These are phyloP conservation scores for Dendrolimus punctatus DNA, from an alignment of 1,140 invertebrate genomes.

Conservation along the genomic window DNA sequence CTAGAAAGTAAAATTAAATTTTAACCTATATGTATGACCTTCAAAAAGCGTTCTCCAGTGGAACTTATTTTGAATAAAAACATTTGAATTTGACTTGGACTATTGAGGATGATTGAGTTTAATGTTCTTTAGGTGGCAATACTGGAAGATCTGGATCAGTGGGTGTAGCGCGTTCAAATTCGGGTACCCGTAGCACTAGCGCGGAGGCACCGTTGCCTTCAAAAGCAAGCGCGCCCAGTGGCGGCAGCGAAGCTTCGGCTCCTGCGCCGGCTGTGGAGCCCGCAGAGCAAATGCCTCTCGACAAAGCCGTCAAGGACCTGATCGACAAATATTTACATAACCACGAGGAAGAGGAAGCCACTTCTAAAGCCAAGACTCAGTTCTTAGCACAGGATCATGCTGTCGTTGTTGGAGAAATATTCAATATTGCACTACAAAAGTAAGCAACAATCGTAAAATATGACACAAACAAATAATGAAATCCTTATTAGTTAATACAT, in stretches of 20 bases:
- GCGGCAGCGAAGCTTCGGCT: conserved; percentile 5
- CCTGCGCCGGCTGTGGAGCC: conserved; percentile 13
- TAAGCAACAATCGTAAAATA: conserved; percentile 14
- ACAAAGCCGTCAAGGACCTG: conserved; percentile 34
- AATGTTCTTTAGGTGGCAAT: conserved; percentile 12
- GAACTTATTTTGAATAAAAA: too few relatives aligned
- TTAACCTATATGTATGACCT: too few relatives aligned
- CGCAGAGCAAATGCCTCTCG: conserved; percentile 37
- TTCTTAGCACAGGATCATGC: conserved; percentile 40
- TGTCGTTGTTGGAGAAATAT: conserved; percentile 45
- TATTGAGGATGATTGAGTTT: too few relatives aligned
- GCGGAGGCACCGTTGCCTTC: conserved; percentile 12
- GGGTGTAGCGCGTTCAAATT: conserved; percentile 34
- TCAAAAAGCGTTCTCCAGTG: too few relatives aligned
- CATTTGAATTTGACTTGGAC: too few relatives aligned
- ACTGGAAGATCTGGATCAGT: conserved; percentile 29
- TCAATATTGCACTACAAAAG: conserved; percentile 49
- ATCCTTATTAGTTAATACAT: too few relatives aligned
- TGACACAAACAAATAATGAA: too few relatives aligned
- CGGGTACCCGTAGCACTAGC: conserved; percentile 27
- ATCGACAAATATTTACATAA: conserved; percentile 40
- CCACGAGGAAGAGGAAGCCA: conserved; percentile 34
- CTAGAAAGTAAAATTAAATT: too few relatives aligned
- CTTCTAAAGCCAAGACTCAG: conserved; percentile 32
- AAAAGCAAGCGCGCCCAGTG: conserved; percentile 3